Evolutionary conservation across 2,113 vertebrate species (phyloP).

Genomic region (Odobenus rosmarus): DNA sequence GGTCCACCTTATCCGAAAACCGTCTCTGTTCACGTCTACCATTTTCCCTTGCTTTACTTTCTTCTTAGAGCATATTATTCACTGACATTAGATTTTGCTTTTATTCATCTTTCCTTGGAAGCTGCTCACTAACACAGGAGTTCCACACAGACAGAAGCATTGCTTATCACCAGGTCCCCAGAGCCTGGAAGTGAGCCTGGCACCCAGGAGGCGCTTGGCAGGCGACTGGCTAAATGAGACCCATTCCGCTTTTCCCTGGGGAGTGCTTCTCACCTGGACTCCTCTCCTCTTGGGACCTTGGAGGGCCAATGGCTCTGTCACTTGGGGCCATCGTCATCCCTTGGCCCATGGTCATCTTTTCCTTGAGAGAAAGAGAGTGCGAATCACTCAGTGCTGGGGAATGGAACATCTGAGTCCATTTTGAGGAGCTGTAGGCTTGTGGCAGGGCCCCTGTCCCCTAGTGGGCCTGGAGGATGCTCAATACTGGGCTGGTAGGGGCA

Average conservation of each 20-base stretch:
- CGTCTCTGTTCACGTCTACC: rapidly evolving
- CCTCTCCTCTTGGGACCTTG: neutral
- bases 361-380: neutral
- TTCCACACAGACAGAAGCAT: rapidly evolving
- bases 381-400: neutral
- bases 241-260: neutral
- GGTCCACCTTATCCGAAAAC: neutral
- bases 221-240: neutral
- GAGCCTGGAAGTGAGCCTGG: neutral
- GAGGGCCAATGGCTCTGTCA: neutral
- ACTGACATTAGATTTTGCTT: neutral
- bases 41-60: neutral
- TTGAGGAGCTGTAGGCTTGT: rapidly evolving
- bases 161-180: rapidly evolving
- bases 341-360: too few species aligned
- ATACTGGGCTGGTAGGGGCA: neutral
- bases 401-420: neutral
- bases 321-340: rapidly evolving
- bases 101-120: neutral
- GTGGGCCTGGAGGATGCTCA: neutral
- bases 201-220: too few species aligned
- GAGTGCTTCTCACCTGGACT: neutral
- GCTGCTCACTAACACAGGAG: neutral
- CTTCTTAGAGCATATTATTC: neutral
- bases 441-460: neutral